Base-by-base conservation (phyloP, 2,113 vertebrate species). In the Lonchura striata region DNA sequence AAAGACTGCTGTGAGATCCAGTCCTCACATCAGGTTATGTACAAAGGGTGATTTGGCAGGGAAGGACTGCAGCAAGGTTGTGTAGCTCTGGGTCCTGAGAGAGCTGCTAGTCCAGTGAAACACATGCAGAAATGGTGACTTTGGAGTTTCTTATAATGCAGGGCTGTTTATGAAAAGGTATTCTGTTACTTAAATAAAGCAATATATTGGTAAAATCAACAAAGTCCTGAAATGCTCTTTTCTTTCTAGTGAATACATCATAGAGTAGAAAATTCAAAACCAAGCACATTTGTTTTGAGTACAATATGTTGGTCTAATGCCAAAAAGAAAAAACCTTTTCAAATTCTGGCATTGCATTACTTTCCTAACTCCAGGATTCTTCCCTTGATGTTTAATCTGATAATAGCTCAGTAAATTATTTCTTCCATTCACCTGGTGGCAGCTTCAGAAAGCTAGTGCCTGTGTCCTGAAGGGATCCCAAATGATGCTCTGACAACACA, bases 371-470 rank as follows among this genome's bases (percentile, higher is more conserved):
- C 68, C 1, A 2, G 80, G 50, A 92, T 69, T 41, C 47, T 46
- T 90, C 53, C 66, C 41, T 87, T 52, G 46, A 61, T 85, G 12
- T 76, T 88, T 93, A 85, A 87, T 85, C 46, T 69, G 31, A 31
- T 91, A 93, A 88, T 82, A 23, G 28, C 74, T 92, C 70, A 46
- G n/a, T 69, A 93, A 87, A 84, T 57, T 19, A n/a, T 92, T 94
- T 68, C n/a, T 68, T 90, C 53, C 61, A 71, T 56, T 91, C 53
- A 76, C 44, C 53, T 79, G 75, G 89, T 61, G 44, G 64, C 44
- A 91, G 41, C 28, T 82, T 54, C 57, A 91, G 52, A 84, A 89
- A 91, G 19, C 19, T 47, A n/a, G 11, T 53, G 44, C 28, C 41
- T 69, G n/a, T 42, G 24, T 68, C 74, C 87, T 69, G 37, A 44